These are phyloP conservation scores for Zaprionus ornatus DNA, from an alignment of 1,140 invertebrate genomes.

Conservation along the genomic window DNA sequence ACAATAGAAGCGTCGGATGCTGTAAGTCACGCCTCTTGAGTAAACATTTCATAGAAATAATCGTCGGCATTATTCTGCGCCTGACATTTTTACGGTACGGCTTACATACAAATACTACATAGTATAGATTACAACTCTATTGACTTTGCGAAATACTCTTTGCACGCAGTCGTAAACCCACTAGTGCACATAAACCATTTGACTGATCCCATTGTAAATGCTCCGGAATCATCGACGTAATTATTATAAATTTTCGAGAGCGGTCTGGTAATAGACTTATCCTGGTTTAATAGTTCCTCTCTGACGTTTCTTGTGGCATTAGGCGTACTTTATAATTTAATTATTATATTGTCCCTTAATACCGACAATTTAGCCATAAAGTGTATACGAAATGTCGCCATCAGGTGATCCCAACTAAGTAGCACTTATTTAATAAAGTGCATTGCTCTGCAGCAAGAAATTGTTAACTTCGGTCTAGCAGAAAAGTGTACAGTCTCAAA, in stretches of 20 bases:
- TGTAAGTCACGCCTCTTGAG: slow-evolving; percentile 69
- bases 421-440: neutral
- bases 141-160: slow-evolving; percentile 31
- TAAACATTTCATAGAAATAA: slow-evolving; percentile 22
- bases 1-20: slow-evolving; percentile 26
- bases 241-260: slow-evolving; percentile 21
- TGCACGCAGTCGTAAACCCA: neutral
- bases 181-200: neutral
- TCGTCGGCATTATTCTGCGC: slow-evolving; percentile 8
- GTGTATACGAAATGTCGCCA: neutral
- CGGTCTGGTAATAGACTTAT: neutral
- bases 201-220: slow-evolving; percentile 11
- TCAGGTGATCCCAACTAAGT: neutral
- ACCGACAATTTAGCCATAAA: slow-evolving; percentile 4
- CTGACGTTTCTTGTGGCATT: slow-evolving; percentile 5
- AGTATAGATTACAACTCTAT: slow-evolving; percentile 61
- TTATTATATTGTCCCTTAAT: slow-evolving; percentile 8
- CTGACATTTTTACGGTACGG: slow-evolving; percentile 23
- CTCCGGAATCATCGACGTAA: slow-evolving; percentile 51
- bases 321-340: slow-evolving; percentile 15
- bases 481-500: neutral
- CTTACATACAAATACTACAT: slow-evolving; percentile 46
- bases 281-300: neutral
- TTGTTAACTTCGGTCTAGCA: neutral
- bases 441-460: neutral